Percentiles rank a stretch among this genome's conserved stretches.
These are phyloP conservation scores for Yoshiicerus persimilis DNA, from an alignment of 1,140 invertebrate genomes.

Conservation along the genomic window DNA sequence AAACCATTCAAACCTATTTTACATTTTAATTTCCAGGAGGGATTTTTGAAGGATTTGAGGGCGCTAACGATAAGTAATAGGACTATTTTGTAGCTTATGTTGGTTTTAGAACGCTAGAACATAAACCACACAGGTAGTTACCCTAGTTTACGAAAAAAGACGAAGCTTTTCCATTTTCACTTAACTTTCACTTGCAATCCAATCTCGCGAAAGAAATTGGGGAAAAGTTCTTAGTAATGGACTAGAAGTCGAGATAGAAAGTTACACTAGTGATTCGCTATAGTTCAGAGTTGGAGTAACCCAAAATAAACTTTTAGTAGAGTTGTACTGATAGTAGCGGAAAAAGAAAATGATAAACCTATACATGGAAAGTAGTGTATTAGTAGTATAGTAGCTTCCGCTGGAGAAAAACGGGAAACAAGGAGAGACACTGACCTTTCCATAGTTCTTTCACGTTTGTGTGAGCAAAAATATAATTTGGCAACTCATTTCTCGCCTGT, in stretches of 20 bases:
- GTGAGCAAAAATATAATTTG: not conserved
- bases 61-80: no score
- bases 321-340: not conserved
- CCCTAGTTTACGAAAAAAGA: not conserved
- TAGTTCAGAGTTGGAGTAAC: not conserved
- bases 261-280: not conserved
- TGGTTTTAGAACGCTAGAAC: not conserved
- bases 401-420: not conserved
- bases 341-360: not conserved
- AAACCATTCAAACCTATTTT: no score
- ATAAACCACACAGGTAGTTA: not conserved
- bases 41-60: no score
- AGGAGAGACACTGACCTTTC: not conserved
- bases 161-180: not conserved
- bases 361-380: not conserved
- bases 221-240: not conserved
- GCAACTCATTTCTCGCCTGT: not conserved
- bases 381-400: not conserved
- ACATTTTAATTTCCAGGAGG: no score
- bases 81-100: no score
- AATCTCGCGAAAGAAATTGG: conserved; percentile 1
- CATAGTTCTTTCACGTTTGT: not conserved
- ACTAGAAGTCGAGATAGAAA: not conserved
- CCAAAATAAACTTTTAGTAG: not conserved
- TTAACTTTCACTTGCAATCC: not conserved